Percentiles rank a stretch among this genome's conserved stretches.
These are phyloP conservation scores for Umimayanthus kanabou DNA, from an alignment of 92 coral and sea anemone species.

Conservation along the genomic window DNA sequence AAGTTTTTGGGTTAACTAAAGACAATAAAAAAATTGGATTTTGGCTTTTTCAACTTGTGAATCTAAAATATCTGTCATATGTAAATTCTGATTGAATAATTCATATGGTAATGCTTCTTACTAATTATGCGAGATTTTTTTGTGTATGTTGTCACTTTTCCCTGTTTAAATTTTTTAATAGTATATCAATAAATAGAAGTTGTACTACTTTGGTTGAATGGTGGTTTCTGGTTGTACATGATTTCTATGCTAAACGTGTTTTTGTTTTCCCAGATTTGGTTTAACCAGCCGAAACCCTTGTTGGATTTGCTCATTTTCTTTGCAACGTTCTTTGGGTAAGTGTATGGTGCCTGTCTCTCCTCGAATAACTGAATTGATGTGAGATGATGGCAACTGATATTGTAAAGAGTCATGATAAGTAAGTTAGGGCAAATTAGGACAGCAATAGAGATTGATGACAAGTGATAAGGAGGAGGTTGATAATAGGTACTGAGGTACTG, in stretches of 20 bases:
- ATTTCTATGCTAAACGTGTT: background rate
- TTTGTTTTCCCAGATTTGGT: background rate
- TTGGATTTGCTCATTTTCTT: conserved; percentile 19
- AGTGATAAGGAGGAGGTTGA: background rate
- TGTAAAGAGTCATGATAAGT: background rate
- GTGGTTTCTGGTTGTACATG: no score
- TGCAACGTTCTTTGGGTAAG: conserved; percentile 33
- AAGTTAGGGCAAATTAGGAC: background rate
- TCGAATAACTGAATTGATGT: background rate
- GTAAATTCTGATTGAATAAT: no score
- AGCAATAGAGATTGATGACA: background rate
- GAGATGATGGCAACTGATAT: background rate
- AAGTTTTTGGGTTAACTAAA: no score
- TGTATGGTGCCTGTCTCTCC: background rate
- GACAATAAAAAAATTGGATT: no score
- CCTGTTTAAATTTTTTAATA: no score
- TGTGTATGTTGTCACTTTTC: no score
- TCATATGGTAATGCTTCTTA: no score
- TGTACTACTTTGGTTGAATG: no score
- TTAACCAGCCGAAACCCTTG: conserved; percentile 3
- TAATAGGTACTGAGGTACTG: background rate
- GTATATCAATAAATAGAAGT: no score
- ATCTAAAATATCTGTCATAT: no score
- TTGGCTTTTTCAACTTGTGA: no score
- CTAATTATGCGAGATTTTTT: no score